Base-by-base conservation (phyloP, 2,113 vertebrate genomes). In the Ia io region DNA sequence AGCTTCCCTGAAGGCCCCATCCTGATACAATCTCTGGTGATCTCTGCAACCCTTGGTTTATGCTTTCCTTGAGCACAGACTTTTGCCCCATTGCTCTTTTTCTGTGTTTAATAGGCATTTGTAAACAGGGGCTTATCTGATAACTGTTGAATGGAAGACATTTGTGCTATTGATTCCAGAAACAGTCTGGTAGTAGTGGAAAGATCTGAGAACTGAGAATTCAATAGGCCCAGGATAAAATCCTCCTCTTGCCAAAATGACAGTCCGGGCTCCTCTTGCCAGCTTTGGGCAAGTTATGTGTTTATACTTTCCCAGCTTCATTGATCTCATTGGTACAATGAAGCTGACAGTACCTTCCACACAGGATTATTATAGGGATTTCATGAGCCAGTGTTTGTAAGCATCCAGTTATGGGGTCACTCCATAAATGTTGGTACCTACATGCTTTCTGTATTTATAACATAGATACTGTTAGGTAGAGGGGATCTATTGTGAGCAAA, bases 11-110 rank as follows among this genome's bases (percentile, higher is more conserved):
- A 3, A 10, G 16, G 9, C 44, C 30, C 65, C 25, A 18, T 49
- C 28, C 40, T 42, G 13, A 12, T 3, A 1, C 0, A 9, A 59
- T 67, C 47, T 76, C 17, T 0, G 9, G 13, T 1, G 4, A 59
- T 32, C 70, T 63, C 61, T 2, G 12, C 16, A 17, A 25, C 1
- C 13, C 5, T 13, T 9, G 13, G 9, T 47, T 73, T 6, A 17
- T 30, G 28, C 47, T 70, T 42, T 70, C 47, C 40, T 49, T 1
- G 9, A 67, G 42, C 37, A 17, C 28, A 44, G 56, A 28, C 16
- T 25, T 79, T 32, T 44, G 47, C 20, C 71, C 47, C 3, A 1
- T 22, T 44, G 49, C 69, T 84, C 37, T 49, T 92, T 85, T 61
- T 78, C 32, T 30, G 20, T 37, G 32, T 40, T 77, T 84, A 53